A percentile compares a stretch with the other conserved stretches of the same genome.
These are phyloP conservation scores for Adela reaumurella DNA, from an alignment of 2,888 invertebrate genomes.

Conservation along the genomic window DNA sequence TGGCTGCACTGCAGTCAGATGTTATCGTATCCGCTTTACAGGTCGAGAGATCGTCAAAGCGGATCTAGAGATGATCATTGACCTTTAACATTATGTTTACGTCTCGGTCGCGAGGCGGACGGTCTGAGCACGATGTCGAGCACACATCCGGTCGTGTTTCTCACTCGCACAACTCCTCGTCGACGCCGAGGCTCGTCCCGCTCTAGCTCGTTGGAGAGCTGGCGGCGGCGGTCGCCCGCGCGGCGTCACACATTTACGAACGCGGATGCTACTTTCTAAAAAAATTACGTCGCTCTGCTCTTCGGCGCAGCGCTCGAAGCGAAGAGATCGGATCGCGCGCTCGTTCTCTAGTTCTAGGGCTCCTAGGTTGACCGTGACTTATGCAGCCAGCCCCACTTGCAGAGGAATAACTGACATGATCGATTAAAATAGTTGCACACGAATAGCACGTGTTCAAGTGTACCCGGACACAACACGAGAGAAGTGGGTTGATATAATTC, in stretches of 20 bases:
- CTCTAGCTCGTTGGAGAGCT: neutral
- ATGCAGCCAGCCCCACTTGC: too few relatives aligned
- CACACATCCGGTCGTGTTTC: conserved; percentile 27
- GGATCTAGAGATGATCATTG: conserved; percentile 56
- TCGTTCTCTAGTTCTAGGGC: too few relatives aligned
- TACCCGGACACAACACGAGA: too few relatives aligned
- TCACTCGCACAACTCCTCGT: neutral
- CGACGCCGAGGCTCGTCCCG: neutral
- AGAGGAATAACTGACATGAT: too few relatives aligned
- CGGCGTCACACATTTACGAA: conserved; percentile 28
- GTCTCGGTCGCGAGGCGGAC: neutral
- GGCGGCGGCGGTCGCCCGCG: conserved; percentile 27
- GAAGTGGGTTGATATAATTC: too few relatives aligned
- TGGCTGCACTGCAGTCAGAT: too few relatives aligned
- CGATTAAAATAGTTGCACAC: too few relatives aligned
- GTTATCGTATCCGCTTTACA: conserved; percentile 9
- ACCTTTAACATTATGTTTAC: conserved; percentile 28
- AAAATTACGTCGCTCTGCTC: conserved; percentile 31
- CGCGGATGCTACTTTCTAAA: conserved; percentile 55
- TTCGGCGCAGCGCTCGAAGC: neutral
- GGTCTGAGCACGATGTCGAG: conserved; percentile 18
- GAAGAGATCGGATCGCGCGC: neutral
- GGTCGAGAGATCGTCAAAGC: conserved; percentile 52
- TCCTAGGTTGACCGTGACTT: too few relatives aligned
- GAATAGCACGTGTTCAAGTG: too few relatives aligned